phyloP scores from a whole-genome alignment of 2,113 vertebrate genomes.

The Campylomormyrus numenius region DNA sequence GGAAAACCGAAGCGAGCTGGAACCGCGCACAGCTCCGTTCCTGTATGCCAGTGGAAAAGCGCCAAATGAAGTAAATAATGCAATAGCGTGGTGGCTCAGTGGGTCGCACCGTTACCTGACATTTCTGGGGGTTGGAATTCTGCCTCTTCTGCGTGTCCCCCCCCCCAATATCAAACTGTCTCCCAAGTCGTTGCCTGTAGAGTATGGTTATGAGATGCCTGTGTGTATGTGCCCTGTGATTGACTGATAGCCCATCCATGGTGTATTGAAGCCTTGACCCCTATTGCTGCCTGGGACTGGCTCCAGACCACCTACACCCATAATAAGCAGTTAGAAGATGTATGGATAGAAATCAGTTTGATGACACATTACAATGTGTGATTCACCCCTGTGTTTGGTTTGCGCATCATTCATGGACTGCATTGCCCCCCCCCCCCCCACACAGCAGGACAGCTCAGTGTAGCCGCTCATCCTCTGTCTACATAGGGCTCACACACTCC shows the following conservation, averaged over 20 bases:
- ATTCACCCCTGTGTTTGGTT: not conserved
- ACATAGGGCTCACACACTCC: not conserved
- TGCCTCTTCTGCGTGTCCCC: no score
- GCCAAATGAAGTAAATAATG: no score
- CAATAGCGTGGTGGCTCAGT: no score
- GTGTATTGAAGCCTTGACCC: not conserved
- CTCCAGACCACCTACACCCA: not conserved
- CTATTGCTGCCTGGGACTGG: not conserved
- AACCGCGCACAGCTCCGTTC: no score
- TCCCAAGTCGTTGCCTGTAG: not conserved
- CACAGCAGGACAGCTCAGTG: not conserved
- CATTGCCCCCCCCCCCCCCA: not conserved
- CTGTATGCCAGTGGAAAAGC: no score
- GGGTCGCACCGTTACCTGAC: no score
- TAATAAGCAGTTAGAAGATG: not conserved
- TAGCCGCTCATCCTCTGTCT: not conserved
- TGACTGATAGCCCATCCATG: not conserved
- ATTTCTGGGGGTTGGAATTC: no score
- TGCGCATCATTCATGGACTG: not conserved
- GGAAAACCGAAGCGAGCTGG: no score
- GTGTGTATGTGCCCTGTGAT: not conserved
- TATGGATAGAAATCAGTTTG: not conserved
- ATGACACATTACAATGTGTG: constrained; percentile 3
- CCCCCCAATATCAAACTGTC: not conserved
- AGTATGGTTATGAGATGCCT: not conserved